Evolutionary conservation across 2,888 invertebrate species (phyloP).

Genomic region (Oscheius myriophilus): DNA sequence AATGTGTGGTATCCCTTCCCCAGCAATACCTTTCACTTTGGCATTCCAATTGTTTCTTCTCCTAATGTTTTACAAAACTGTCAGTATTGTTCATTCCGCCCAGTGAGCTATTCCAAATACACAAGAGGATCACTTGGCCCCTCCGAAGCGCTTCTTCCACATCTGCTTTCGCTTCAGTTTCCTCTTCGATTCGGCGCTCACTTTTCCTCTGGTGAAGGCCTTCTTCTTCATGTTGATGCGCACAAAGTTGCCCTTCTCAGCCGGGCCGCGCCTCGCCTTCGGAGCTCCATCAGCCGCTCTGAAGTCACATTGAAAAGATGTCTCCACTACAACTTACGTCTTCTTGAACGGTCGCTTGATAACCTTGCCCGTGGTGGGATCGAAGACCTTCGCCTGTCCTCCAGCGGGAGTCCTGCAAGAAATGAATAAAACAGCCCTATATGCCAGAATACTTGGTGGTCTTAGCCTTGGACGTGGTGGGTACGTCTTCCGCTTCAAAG

Average conservation of each 20-base stretch:
- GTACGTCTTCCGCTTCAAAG: conserved; percentile 26
- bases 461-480: conserved; percentile 27
- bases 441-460: not conserved
- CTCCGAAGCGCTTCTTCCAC: conserved; percentile 41
- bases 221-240: conserved; percentile 57
- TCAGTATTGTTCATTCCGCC: not conserved
- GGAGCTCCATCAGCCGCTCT: conserved; percentile 1
- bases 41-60: no score
- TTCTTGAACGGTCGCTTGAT: conserved; percentile 11
- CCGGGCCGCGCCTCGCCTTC: conserved; percentile 12
- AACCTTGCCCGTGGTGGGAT: conserved; percentile 30
- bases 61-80: no score
- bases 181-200: conserved; percentile 47
- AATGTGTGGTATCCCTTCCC: no score
- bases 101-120: not conserved
- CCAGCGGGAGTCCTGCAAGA: conserved; percentile 34
- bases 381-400: conserved; percentile 27
- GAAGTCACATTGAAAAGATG: not conserved
- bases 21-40: no score
- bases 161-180: conserved; percentile 52
- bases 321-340: not conserved
- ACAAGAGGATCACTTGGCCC: not conserved
- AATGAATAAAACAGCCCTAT: not conserved
- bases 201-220: conserved; percentile 51
- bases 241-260: conserved; percentile 47